Percentiles rank a stretch among this genome's conserved stretches.
Evolutionary conservation across 2,888 invertebrate genomes (phyloP).

Genomic region (Hedya salicella): DNA sequence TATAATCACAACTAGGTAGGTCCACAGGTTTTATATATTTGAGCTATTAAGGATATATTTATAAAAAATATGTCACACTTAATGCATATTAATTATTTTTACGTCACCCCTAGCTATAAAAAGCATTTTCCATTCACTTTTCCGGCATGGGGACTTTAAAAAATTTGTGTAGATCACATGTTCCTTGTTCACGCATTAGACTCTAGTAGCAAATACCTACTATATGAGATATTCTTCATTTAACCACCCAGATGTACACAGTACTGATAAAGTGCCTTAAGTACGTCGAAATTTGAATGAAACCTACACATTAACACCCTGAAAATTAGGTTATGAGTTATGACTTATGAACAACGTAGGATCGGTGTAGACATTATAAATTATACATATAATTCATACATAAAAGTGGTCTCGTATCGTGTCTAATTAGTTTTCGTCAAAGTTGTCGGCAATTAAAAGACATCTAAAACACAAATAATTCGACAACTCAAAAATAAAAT

Average conservation of each 20-base stretch:
- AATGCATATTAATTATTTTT: slow-evolving; percentile 35
- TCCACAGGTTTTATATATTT: slow-evolving; percentile 31
- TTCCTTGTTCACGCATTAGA: no score
- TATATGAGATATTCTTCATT: no score
- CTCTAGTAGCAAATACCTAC: no score
- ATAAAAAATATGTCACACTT: slow-evolving; percentile 25
- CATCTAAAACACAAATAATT: slow-evolving; percentile 1
- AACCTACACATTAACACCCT: background rate
- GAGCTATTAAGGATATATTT: slow-evolving; percentile 11
- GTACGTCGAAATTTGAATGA: background rate
- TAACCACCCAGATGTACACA: background rate
- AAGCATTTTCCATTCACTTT: no score
- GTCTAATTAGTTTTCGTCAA: background rate
- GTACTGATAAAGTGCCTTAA: background rate
- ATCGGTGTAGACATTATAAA: background rate
- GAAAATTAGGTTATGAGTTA: background rate
- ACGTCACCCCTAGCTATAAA: background rate
- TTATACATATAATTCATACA: background rate
- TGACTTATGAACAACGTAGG: background rate
- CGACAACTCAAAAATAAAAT: background rate
- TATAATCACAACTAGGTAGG: slow-evolving; percentile 36
- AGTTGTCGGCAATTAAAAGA: background rate
- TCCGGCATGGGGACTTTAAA: no score
- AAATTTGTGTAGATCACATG: no score
- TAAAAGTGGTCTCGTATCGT: background rate